Evolutionary conservation across 2,888 invertebrate species (phyloP).

Genomic region (Zygaena filipendulae): DNA sequence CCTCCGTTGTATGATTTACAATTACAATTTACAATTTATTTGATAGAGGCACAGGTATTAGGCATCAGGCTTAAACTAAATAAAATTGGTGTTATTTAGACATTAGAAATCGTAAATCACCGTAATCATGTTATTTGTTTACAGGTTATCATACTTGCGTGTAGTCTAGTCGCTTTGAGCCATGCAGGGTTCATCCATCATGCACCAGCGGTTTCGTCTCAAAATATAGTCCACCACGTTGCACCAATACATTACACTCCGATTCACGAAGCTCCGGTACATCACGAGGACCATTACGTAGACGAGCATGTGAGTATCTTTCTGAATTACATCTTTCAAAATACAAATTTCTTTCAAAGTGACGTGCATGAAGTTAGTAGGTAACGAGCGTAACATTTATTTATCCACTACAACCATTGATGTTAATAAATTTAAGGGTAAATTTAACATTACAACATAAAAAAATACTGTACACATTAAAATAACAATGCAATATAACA

Average conservation of each 20-base stretch:
- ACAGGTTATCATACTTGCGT: conserved; percentile 41
- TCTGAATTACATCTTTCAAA: neutral
- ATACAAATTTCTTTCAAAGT: conserved; percentile 1
- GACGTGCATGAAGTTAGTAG: neutral
- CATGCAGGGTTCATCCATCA: conserved; percentile 51
- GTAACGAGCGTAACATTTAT: no score
- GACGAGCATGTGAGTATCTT: conserved; percentile 58
- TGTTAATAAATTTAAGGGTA: no score
- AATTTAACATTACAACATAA: no score
- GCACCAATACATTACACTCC: conserved; percentile 37
- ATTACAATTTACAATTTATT: no score
- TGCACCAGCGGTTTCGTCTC: conserved; percentile 56
- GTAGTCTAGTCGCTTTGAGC: conserved; percentile 43
- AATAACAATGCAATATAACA: no score
- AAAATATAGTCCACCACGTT: conserved; percentile 55
- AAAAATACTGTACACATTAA: no score
- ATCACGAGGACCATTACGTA: conserved; percentile 49
- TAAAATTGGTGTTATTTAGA: conserved; percentile 2
- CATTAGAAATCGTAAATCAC: no score
- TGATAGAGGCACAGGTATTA: no score
- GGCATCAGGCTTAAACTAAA: no score
- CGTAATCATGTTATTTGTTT: conserved; percentile 15
- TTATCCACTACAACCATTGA: no score
- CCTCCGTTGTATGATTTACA: no score
- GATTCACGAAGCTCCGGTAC: conserved; percentile 36